These are phyloP conservation scores for Xyrichtys novacula DNA, from an alignment of 2,797 vertebrate species.

Conservation along the genomic window DNA sequence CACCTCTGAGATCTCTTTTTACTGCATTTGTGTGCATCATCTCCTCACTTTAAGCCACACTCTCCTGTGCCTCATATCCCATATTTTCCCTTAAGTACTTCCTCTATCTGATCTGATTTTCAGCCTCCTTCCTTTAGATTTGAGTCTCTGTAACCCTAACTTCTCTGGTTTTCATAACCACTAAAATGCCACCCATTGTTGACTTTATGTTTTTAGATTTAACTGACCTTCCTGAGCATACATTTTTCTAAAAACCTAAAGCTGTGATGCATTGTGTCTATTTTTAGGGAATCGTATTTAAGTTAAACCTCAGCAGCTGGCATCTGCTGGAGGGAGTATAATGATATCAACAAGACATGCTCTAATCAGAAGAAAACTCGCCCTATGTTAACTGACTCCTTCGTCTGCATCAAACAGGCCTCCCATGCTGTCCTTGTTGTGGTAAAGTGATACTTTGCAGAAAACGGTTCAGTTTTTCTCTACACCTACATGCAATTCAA, in stretches of 20 bases:
- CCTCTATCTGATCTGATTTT: constrained; percentile 4
- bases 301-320: constrained; percentile 59
- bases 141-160: neutral
- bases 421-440: constrained; percentile 37
- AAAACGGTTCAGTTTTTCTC: constrained; percentile 33
- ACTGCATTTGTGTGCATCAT: constrained; percentile 37
- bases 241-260: constrained; percentile 27
- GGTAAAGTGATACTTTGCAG: constrained; percentile 57
- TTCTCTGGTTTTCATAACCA: neutral
- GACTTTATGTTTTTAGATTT: constrained; percentile 12
- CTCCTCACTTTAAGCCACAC: constrained; percentile 17
- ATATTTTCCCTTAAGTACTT: constrained; percentile 6
- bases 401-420: constrained; percentile 41
- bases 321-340: constrained; percentile 56
- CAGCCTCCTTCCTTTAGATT: constrained; percentile 4
- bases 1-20: constrained; percentile 74
- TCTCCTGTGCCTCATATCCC: constrained; percentile 17
- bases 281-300: constrained; percentile 50
- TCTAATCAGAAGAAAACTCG: constrained; percentile 62
- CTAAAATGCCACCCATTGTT: neutral
- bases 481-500: constrained; percentile 49
- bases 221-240: constrained; percentile 13
- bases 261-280: constrained; percentile 25
- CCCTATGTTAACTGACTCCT: constrained; percentile 68
- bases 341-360: constrained; percentile 69